Conservation (phyloP, 1,140 invertebrate genomes). For the Cydia amplana region DNA sequence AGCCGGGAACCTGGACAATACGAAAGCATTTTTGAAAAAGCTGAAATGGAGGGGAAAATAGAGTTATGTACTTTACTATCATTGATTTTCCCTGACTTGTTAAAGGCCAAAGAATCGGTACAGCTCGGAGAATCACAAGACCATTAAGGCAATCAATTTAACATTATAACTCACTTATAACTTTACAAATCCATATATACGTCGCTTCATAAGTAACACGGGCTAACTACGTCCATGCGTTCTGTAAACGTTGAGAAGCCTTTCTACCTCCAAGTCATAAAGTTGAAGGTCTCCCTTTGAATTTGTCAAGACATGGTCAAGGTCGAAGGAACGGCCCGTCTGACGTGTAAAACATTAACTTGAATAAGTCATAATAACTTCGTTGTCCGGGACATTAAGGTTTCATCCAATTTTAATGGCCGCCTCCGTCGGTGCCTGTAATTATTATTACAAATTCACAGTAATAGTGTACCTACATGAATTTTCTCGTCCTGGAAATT, state of each 20-base stretch:
- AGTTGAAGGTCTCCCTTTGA: constrained; percentile 25
- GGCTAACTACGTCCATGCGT: background rate
- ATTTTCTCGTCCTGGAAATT: constrained; percentile 20
- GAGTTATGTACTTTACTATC: background rate
- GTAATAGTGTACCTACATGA: constrained; percentile 16
- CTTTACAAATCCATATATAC: background rate
- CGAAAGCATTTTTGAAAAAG: no score
- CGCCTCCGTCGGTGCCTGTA: constrained; percentile 1
- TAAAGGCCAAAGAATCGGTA: background rate
- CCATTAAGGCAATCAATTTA: constrained; percentile 3
- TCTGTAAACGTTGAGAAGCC: background rate
- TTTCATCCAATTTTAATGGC: constrained; percentile 23
- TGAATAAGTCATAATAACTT: constrained; percentile 8
- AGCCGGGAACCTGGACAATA: no score
- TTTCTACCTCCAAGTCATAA: background rate
- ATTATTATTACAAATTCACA: constrained; percentile 28
- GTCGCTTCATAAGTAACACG: background rate
- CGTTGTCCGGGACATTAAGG: constrained; percentile 8
- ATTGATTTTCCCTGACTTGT: background rate
- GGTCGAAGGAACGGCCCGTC: constrained; percentile 8
- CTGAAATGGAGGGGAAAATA: background rate
- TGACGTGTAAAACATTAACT: constrained; percentile 18
- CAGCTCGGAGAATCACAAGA: background rate
- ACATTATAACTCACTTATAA: background rate
- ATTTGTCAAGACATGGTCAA: constrained; percentile 32